Evolutionary conservation across 2,113 vertebrate genomes (phyloP), one percentile per base, ranked within the genome.

Genomic region (Cryptotis parvus): DNA sequence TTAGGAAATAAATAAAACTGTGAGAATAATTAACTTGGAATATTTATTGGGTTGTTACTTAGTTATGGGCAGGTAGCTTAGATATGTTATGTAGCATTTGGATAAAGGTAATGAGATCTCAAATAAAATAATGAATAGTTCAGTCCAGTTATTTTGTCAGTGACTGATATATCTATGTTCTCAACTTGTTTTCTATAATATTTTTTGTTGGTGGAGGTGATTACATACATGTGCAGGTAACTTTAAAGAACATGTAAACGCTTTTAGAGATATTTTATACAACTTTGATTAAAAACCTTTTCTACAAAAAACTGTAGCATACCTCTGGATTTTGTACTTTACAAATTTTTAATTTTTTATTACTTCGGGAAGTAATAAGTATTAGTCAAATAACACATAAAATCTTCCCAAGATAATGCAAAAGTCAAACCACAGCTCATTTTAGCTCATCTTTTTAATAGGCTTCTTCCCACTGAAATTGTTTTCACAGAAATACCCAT

Each of bases 51-150:
- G 82, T 66, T 82, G 29, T 70, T 76, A 61, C 14, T 93, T 43
- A 45, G 26, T 70, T 52, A 29, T 18, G 3, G 27, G 6, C 39
- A 6, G 74, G 0, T 31, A 74, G n/a, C 10, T 68, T 12, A 43
- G 4, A 20, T 82, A 0, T 70, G 8, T 0, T 82, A 0, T 70
- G 8, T 0, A 39, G 20, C 9, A 22, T 22, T 2, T 20, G 11
- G 9, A 26, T 45, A 39, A 84, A n/a, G n/a, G 22, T 0, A 75
- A 3, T 29, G 31, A 52, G 33, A 41, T 65, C 9, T 70, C 74
- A 87, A 89, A 89, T 52, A 37, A 94, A 91, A 93, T 45, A 68
- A 37, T 45, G 43, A 35, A 82, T 10, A 85, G 12, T 43, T 10
- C 12, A 58, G 20, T 65, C 24, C 29, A 15, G 83, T 72, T 63